These are phyloP conservation scores for Aleiodes sp. DNA, from an alignment of 1,140 invertebrate species.

Conservation along the genomic window DNA sequence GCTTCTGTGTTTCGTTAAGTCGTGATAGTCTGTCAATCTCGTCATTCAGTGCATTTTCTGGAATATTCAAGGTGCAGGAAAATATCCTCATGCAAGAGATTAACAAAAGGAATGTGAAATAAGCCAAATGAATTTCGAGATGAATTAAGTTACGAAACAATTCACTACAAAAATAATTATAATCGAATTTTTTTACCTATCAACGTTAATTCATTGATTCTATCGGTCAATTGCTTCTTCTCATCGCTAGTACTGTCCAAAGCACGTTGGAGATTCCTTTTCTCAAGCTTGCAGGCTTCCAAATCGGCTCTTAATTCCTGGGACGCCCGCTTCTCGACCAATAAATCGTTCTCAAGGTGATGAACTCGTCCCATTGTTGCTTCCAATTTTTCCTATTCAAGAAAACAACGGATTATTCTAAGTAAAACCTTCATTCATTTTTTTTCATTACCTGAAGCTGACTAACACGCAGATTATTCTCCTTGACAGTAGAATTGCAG, in stretches of 20 bases:
- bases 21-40: conserved; percentile 63
- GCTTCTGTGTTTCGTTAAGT: conserved; percentile 55
- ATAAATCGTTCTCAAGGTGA: conserved; percentile 64
- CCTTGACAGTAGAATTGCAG: conserved; percentile 61
- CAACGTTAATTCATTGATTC: conserved; percentile 64
- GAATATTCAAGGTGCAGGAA: conserved; percentile 36
- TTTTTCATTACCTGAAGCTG: conserved; percentile 62
- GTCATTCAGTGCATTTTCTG: conserved; percentile 65
- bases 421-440: conserved; percentile 28
- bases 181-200: conserved; percentile 56
- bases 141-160: neutral
- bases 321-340: conserved; percentile 59
- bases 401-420: conserved; percentile 41
- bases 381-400: conserved; percentile 66
- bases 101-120: neutral
- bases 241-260: conserved; percentile 71
- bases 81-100: too few relatives aligned
- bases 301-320: conserved; percentile 65
- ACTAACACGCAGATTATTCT: conserved; percentile 57
- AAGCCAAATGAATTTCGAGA: too few relatives aligned
- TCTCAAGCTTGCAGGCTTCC: conserved; percentile 64
- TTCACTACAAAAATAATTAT: neutral
- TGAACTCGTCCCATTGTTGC: conserved; percentile 62
- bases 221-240: conserved; percentile 66
- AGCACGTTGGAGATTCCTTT: conserved; percentile 65